Conservation (phyloP, 2,797 vertebrate species). For the Rachycentron canadum region DNA sequence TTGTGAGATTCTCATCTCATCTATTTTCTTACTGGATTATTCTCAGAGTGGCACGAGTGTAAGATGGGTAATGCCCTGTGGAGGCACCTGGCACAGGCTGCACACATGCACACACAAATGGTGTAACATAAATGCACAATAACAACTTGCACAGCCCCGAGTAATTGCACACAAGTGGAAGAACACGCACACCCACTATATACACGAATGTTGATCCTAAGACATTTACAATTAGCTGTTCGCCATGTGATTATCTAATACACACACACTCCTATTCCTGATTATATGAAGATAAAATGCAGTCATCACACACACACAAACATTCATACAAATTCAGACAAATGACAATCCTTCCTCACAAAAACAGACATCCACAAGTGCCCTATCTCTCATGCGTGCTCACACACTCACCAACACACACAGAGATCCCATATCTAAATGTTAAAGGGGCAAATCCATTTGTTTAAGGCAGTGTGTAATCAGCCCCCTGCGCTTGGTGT, state of each 20-base stretch:
- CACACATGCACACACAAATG: slow-evolving; percentile 3
- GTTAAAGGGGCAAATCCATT: slow-evolving; percentile 76
- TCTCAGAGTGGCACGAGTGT: slow-evolving; percentile 83
- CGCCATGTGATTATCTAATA: slow-evolving; percentile 51
- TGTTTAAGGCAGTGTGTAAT: slow-evolving; percentile 81
- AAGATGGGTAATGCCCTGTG: slow-evolving; percentile 77
- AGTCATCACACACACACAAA: neutral
- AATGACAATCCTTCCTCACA: slow-evolving; percentile 43
- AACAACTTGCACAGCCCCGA: slow-evolving; percentile 31
- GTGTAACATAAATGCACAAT: slow-evolving; percentile 38
- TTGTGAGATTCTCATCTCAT: slow-evolving; percentile 93
- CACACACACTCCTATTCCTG: slow-evolving; percentile 29
- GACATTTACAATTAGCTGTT: slow-evolving; percentile 51
- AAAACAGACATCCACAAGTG: slow-evolving; percentile 44
- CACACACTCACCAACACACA: slow-evolving; percentile 31
- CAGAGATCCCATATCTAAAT: slow-evolving; percentile 67
- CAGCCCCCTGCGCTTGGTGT: slow-evolving; percentile 74
- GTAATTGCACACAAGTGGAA: slow-evolving; percentile 37
- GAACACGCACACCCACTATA: slow-evolving; percentile 23
- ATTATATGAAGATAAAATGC: slow-evolving; percentile 40
- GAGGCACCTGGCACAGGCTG: slow-evolving; percentile 70
- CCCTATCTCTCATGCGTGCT: slow-evolving; percentile 26
- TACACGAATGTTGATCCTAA: slow-evolving; percentile 40
- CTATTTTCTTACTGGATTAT: slow-evolving; percentile 85
- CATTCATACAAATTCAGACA: slow-evolving; percentile 30